Conservation (phyloP, 2,888 invertebrate genomes). For the Dicycla oo region DNA sequence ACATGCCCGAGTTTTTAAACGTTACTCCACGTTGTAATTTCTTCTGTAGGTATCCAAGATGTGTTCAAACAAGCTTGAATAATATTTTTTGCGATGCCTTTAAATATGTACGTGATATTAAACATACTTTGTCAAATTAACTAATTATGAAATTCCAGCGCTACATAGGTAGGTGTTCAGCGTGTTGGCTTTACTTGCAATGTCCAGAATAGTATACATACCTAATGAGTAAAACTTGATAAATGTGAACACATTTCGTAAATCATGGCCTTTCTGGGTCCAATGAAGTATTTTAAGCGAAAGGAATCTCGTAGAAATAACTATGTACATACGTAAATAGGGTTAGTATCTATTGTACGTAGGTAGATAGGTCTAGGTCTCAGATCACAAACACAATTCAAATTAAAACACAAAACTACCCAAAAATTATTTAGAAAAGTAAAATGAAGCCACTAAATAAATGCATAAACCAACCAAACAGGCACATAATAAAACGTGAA, state of each 20-base stretch:
- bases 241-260: background rate
- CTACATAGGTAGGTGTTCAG: background rate
- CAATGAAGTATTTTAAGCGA: background rate
- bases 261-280: background rate
- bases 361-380: background rate
- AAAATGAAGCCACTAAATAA: constrained; percentile 66
- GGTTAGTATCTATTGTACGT: too few species aligned
- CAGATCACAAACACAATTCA: constrained; percentile 43
- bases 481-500: constrained; percentile 82
- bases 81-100: background rate
- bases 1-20: background rate
- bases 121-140: background rate
- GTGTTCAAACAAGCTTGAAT: too few species aligned
- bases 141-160: background rate
- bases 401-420: constrained; percentile 34
- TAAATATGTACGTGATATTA: background rate
- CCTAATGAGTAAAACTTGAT: constrained; percentile 5
- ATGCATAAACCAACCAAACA: constrained; percentile 70
- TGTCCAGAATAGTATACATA: background rate
- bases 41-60: background rate
- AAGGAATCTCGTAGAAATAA: background rate
- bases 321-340: too few species aligned
- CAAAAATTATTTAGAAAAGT: constrained; percentile 63
- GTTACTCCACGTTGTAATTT: background rate
- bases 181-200: background rate